Conservation (phyloP, 2,113 vertebrate genomes). For the Bungarus multicinctus region DNA sequence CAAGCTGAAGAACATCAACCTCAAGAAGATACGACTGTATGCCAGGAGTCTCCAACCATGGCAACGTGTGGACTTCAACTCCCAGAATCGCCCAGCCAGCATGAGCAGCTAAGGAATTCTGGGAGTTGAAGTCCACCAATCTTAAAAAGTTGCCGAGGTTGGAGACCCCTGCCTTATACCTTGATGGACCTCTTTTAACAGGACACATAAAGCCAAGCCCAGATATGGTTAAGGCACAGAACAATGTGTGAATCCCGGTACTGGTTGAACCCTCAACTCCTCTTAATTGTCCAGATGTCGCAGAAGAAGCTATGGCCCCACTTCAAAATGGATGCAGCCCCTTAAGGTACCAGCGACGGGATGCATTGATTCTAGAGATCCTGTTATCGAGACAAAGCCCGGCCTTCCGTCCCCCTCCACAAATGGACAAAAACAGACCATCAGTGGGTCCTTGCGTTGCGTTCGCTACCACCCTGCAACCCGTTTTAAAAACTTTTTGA, state of each 20-base stretch:
- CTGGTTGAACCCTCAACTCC: background rate
- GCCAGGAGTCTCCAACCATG: too few species aligned
- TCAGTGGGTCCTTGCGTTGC: background rate
- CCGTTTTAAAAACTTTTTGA: background rate
- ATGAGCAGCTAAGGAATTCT: too few species aligned
- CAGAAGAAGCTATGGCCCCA: background rate
- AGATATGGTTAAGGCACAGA: background rate
- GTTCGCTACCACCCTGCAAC: background rate
- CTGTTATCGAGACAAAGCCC: background rate
- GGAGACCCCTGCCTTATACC: background rate
- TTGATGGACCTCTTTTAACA: background rate
- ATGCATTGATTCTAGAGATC: background rate
- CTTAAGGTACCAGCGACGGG: background rate
- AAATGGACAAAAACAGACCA: background rate
- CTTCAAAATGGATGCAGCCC: too few species aligned
- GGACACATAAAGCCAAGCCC: background rate
- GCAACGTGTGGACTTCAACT: too few species aligned
- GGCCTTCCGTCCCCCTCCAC: background rate
- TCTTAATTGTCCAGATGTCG: background rate
- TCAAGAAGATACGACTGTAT: background rate
- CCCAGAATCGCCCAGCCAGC: too few species aligned
- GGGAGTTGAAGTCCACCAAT: too few species aligned
- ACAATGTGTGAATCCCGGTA: background rate
- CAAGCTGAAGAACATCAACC: background rate
- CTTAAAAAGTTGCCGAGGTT: too few species aligned